These are phyloP conservation scores for Nemotelus nigrinus DNA, from an alignment of 2,888 invertebrate genomes.

Conservation along the genomic window DNA sequence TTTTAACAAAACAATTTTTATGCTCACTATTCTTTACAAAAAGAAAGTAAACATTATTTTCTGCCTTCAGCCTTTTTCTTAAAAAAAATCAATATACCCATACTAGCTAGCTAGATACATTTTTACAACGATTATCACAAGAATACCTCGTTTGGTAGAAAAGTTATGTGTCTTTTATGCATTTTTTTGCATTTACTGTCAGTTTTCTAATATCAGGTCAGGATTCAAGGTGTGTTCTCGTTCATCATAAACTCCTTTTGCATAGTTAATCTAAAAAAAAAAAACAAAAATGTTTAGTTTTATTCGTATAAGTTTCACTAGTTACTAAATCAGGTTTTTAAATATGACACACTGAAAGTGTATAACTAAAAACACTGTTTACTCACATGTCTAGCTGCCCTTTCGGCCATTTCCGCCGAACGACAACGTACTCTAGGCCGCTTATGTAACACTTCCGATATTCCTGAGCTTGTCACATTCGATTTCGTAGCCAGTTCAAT, in stretches of 20 bases:
- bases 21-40: conserved; percentile 30
- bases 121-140: conserved; percentile 26
- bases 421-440: conserved; percentile 80
- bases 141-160: conserved; percentile 18
- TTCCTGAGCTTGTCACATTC: conserved; percentile 55
- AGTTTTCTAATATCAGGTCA: conserved; percentile 29
- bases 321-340: not conserved
- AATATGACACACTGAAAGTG: not conserved
- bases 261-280: conserved; percentile 87
- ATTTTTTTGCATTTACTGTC: not conserved
- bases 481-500: conserved; percentile 63
- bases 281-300: conserved; percentile 55
- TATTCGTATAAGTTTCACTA: not conserved
- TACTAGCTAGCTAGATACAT: conserved; percentile 3
- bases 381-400: conserved; percentile 63
- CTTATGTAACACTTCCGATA: conserved; percentile 62
- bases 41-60: conserved; percentile 3
- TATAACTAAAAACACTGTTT: not conserved
- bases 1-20: conserved; percentile 24
- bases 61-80: conserved; percentile 20
- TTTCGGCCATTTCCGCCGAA: conserved; percentile 71
- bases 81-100: conserved; percentile 22
- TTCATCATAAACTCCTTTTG: conserved; percentile 86
- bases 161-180: not conserved
- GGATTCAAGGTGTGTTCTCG: conserved; percentile 73